These are phyloP conservation scores for Cladopsammia gracilis DNA, from an alignment of 64 coral and sea anemone species.

Conservation along the genomic window DNA sequence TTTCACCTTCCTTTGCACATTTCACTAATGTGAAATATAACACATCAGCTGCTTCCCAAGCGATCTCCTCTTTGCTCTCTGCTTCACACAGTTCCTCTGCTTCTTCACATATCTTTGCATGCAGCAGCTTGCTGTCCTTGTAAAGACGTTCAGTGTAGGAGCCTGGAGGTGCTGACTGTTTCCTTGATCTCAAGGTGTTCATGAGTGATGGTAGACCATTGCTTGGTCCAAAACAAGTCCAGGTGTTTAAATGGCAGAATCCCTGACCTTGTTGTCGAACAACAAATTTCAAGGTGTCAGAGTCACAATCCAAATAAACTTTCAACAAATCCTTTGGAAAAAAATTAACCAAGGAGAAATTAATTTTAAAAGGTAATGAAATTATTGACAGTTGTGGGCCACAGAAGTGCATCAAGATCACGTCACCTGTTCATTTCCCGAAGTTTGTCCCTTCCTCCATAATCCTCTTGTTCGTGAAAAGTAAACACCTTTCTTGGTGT, in stretches of 20 bases:
- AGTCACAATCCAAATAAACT: constrained; percentile 62
- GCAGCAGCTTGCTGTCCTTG: constrained; percentile 50
- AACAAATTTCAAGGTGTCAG: constrained; percentile 64
- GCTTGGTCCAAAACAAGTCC: constrained; percentile 60
- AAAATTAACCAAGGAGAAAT: background rate
- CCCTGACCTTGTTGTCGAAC: constrained; percentile 53
- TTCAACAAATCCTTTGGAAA: constrained; percentile 44
- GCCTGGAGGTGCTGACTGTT: constrained; percentile 49
- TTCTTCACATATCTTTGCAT: constrained; percentile 63
- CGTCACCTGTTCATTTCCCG: constrained; percentile 62
- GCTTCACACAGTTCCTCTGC: constrained; percentile 65
- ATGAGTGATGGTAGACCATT: constrained; percentile 51
- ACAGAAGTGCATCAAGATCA: background rate
- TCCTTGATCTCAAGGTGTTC: constrained; percentile 49
- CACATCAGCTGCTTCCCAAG: constrained; percentile 72
- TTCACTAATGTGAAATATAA: constrained; percentile 73
- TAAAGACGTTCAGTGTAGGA: constrained; percentile 70
- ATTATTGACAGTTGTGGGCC: too few species aligned
- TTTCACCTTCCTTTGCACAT: constrained; percentile 69
- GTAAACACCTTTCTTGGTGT: constrained; percentile 61
- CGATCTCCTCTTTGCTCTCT: constrained; percentile 60
- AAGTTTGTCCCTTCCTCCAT: constrained; percentile 69
- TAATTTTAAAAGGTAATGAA: background rate
- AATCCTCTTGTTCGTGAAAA: constrained; percentile 61
- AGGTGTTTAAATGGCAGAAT: constrained; percentile 68